Base-by-base conservation (phyloP, 2,113 vertebrate species). In the Boulengeromyrus knoepffleri region DNA sequence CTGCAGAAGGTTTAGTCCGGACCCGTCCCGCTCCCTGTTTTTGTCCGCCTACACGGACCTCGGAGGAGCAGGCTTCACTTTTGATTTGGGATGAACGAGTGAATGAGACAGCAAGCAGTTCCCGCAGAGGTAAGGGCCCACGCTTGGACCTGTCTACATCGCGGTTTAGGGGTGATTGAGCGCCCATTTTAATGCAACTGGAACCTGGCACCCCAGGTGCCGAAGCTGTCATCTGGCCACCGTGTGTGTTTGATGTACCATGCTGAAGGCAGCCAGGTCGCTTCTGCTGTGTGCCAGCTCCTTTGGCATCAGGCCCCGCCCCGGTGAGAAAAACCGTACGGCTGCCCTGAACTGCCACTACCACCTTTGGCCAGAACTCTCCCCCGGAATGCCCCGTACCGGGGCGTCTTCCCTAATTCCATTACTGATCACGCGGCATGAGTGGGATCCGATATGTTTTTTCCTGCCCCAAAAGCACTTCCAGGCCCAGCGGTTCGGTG, bases 281-380 rank as follows among this genome's bases (percentile, higher is more conserved):
- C 13, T 19, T 49, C 50, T 27, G 50, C 21, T 19, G 21, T 62
- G 56, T 21, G 9, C 58, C 56, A 10, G 36, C n/a, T n/a, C 17
- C 0, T 17, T n/a, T 66, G 87, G 24, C 56, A 46, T 87, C 49
- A 15, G 15, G 83, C 83, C 45, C 83, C 0, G 7, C 83, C 83
- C 83, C 27, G 45, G 85, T 2, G 15, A 4, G 49, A 47, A 1
- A 53, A 17, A 13, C 15, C 1, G 7, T 87, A 12, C 27, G 3
- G 39, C 85, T 87, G 31, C n/a, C 46, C 27, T 8, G 47, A 66
- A 21, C 80, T 42, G 88, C 17, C 39, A 56, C 53, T 85, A 17
- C 83, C 89, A n/a, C 42, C 13, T 15, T 31, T 24, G 24, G 83
- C 89, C 52, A 47, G 89, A 85, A 86, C 89, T 58, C 85, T 85